Evolutionary conservation across 2,797 vertebrate genomes (phyloP).

Genomic region (Siniperca undulata): DNA sequence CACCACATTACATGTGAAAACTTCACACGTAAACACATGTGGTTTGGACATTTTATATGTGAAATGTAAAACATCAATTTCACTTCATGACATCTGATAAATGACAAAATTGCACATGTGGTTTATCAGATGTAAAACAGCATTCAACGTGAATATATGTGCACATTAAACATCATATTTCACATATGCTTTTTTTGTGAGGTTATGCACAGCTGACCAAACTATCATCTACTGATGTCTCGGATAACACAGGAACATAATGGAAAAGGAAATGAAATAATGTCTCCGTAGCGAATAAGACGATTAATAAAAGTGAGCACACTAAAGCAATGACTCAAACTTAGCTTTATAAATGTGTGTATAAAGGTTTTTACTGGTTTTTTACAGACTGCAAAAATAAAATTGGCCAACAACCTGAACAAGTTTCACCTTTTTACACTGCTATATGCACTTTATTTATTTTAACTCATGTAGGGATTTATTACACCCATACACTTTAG

Average conservation of each 20-base stretch:
- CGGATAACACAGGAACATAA: background rate
- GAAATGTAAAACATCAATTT: too few relatives aligned
- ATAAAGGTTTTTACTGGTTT: too few relatives aligned
- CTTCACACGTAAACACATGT: background rate
- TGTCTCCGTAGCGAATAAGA: too few relatives aligned
- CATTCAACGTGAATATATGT: background rate
- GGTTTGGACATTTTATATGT: background rate
- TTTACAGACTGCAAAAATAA: background rate
- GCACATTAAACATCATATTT: background rate
- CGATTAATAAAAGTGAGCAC: too few relatives aligned
- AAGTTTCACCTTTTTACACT: too few relatives aligned
- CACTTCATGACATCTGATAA: background rate
- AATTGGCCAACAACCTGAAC: too few relatives aligned
- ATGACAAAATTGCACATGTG: background rate
- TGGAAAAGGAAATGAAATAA: background rate
- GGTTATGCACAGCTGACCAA: too few relatives aligned
- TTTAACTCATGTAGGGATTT: too few relatives aligned
- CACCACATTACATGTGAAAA: background rate
- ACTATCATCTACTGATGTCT: background rate
- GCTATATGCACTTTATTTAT: too few relatives aligned
- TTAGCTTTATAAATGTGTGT: background rate
- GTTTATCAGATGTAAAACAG: background rate
- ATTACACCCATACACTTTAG: too few relatives aligned
- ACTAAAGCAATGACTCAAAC: too few relatives aligned
- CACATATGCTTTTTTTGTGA: too few relatives aligned